Evolutionary conservation across 2,888 invertebrate species (phyloP).

Genomic region (Crematogaster levior): DNA sequence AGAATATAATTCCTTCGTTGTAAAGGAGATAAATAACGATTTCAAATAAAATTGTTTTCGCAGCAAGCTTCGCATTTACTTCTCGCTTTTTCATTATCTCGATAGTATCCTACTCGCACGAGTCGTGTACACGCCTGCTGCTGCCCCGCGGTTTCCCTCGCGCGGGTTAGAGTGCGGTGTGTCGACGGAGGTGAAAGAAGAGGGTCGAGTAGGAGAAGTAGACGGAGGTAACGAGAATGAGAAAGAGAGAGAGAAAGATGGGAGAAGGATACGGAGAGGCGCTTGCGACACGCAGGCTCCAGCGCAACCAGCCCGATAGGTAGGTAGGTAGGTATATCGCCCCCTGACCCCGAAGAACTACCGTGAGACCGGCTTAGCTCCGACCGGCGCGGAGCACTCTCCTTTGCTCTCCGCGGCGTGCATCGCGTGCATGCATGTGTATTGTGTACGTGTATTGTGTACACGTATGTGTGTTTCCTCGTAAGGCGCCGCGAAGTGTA

Average conservation of each 20-base stretch:
- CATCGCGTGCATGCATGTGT: constrained; percentile 30
- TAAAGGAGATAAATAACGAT: constrained; percentile 11
- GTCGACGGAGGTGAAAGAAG: constrained; percentile 70
- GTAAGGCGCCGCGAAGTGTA: constrained; percentile 64
- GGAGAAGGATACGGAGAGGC: constrained; percentile 70
- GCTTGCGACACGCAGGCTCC: constrained; percentile 78
- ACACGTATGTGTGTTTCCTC: neutral
- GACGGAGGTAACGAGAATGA: constrained; percentile 34
- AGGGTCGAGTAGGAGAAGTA: constrained; percentile 61
- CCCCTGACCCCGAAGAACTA: constrained; percentile 81
- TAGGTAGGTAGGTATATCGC: constrained; percentile 79
- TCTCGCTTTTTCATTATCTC: constrained; percentile 30
- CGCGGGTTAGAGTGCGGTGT: constrained; percentile 71
- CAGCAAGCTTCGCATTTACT: neutral
- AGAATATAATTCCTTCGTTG: neutral
- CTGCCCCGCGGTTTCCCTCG: constrained; percentile 31
- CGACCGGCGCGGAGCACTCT: constrained; percentile 69
- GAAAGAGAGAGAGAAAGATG: constrained; percentile 42
- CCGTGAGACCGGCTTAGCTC: constrained; percentile 80
- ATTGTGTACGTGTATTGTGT: neutral
- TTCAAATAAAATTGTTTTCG: neutral
- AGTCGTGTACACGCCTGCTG: constrained; percentile 44
- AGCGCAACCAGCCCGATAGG: constrained; percentile 60
- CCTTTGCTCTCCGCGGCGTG: constrained; percentile 68
- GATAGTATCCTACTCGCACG: constrained; percentile 27